Conservation (phyloP, 2,113 vertebrate genomes). For the Strigops habroptila region DNA sequence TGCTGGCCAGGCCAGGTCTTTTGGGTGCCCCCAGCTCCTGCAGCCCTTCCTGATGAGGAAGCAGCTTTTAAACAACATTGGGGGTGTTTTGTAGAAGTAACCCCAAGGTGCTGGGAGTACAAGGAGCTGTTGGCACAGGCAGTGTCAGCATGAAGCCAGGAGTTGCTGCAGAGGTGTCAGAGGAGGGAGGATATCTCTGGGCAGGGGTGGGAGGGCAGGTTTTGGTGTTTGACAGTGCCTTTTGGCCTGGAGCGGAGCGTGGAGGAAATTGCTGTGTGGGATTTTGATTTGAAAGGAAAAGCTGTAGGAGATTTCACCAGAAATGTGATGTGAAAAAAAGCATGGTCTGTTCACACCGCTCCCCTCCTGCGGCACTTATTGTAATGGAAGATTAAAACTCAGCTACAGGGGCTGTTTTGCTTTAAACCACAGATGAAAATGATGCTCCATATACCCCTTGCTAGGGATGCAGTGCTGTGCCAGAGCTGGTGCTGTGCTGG, state of each 20-base stretch:
- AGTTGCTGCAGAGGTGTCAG: not conserved
- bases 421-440: not conserved
- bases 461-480: not conserved
- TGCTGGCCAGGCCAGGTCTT: not conserved
- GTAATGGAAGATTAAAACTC: not conserved
- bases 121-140: not conserved
- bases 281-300: not conserved
- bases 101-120: not conserved
- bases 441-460: rapidly evolving
- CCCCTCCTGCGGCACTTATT: not conserved
- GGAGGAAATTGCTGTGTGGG: not conserved
- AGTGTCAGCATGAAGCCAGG: not conserved
- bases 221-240: not conserved
- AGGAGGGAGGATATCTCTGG: not conserved
- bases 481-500: not conserved
- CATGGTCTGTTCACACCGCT: not conserved
- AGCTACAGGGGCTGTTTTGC: not conserved
- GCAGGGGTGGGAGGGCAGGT: not conserved
- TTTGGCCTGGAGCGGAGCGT: not conserved
- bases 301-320: not conserved
- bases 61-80: rapidly evolving
- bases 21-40: not conserved
- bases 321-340: not conserved
- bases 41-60: not conserved
- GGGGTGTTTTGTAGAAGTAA: not conserved